Evolutionary conservation across 2,113 vertebrate species (phyloP).

Genomic region (Myiozetetes cayanensis): DNA sequence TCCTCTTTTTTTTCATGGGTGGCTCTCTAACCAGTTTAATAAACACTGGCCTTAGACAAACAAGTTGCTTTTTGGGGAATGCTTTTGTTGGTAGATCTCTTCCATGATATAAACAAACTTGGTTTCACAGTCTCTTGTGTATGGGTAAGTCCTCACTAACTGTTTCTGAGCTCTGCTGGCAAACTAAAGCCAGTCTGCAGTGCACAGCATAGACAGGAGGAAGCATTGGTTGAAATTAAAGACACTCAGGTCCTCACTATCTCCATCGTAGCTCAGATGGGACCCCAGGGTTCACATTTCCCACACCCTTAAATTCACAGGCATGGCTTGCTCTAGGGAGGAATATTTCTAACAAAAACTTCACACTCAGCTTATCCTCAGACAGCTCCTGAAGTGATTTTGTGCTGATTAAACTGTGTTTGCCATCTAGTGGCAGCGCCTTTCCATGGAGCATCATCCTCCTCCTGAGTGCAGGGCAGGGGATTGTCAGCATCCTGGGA

Average conservation of each 20-base stretch:
- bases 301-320: neutral
- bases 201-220: neutral
- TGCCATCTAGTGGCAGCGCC: constrained; percentile 74
- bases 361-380: neutral
- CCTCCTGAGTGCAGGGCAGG: neutral
- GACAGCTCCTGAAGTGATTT: neutral
- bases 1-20: neutral
- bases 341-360: neutral
- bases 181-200: neutral
- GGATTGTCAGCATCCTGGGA: neutral
- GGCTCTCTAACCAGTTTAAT: neutral
- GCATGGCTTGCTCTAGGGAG: neutral
- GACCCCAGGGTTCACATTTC: neutral
- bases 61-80: neutral
- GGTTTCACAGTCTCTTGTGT: neutral
- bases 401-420: constrained; percentile 53
- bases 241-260: neutral
- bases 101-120: neutral
- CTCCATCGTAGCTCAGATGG: neutral
- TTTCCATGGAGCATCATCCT: neutral
- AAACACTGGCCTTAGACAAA: constrained; percentile 1
- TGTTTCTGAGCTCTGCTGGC: neutral
- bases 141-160: neutral
- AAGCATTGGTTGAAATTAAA: neutral
- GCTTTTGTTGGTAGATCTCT: neutral